A percentile compares a stretch with the other conserved stretches of the same genome.
Evolutionary conservation across 2,113 vertebrate species (phyloP).

Genomic region (Ochotona curzoniae): DNA sequence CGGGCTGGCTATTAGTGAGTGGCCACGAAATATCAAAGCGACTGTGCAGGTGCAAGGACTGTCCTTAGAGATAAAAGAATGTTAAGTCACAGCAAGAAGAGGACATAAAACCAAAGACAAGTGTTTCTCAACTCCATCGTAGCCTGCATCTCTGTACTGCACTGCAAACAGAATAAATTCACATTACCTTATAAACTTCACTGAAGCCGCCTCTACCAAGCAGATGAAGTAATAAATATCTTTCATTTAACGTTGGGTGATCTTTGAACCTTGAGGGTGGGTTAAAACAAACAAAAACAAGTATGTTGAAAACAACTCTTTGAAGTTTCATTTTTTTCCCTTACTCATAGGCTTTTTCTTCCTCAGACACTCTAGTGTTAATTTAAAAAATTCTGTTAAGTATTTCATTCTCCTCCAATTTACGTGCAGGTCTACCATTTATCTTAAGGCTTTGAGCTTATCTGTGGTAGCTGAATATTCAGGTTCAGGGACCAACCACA

Average conservation of each 20-base stretch:
- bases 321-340: neutral
- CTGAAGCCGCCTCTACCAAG: conserved; percentile 99
- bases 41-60: neutral
- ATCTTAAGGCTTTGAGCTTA: neutral
- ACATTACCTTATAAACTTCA: conserved; percentile 98
- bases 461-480: conserved; percentile 26
- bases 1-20: neutral
- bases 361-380: neutral
- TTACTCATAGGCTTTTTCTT: neutral
- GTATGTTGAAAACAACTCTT: conserved; percentile 41
- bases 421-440: neutral
- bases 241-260: conserved; percentile 98
- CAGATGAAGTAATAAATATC: conserved; percentile 98
- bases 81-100: neutral
- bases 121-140: conserved; percentile 37
- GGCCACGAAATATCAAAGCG: neutral
- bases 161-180: conserved; percentile 47
- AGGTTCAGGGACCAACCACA: conserved; percentile 18
- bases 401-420: neutral
- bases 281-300: conserved; percentile 21
- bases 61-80: neutral
- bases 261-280: conserved; percentile 95
- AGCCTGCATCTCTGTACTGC: neutral
- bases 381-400: neutral
- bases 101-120: conserved; percentile 51